Conservation (phyloP, 2,113 vertebrate species). For the Aplodontia rufa region DNA sequence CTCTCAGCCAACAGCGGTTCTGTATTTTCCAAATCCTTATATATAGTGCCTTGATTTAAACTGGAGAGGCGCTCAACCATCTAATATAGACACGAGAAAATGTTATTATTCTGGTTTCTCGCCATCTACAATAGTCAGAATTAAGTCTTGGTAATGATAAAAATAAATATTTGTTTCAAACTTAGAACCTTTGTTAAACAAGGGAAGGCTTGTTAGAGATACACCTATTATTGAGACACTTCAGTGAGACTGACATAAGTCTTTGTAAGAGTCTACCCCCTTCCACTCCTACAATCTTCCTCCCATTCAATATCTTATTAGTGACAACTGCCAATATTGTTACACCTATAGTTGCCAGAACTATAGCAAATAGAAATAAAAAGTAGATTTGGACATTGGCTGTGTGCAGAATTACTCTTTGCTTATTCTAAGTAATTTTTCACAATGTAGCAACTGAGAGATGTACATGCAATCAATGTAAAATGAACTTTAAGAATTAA, state of each 20-base stretch:
- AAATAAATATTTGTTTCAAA: background rate
- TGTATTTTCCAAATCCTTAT: constrained; percentile 33
- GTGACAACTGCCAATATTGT: constrained; percentile 6
- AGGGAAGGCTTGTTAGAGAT: background rate
- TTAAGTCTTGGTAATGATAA: constrained; percentile 23
- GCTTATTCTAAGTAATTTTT: constrained; percentile 40
- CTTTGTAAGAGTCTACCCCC: background rate
- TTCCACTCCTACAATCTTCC: background rate
- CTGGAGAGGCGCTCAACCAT: background rate
- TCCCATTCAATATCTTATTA: constrained; percentile 37
- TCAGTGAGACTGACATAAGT: background rate
- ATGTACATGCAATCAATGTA: background rate
- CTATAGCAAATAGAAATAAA: constrained; percentile 54
- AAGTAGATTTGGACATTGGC: background rate
- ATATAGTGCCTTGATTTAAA: constrained; percentile 28
- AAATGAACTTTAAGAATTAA: constrained; percentile 26
- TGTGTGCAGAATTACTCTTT: constrained; percentile 11
- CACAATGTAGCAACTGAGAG: background rate
- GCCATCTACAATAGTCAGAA: constrained; percentile 19
- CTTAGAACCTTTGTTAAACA: background rate
- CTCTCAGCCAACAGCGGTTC: background rate
- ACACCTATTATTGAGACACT: background rate
- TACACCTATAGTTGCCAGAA: constrained; percentile 8
- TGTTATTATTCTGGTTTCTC: background rate
- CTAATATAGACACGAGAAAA: background rate